Evolutionary conservation across 2,888 invertebrate species (phyloP).

Genomic region (Hirtodrosophila alboralis): DNA sequence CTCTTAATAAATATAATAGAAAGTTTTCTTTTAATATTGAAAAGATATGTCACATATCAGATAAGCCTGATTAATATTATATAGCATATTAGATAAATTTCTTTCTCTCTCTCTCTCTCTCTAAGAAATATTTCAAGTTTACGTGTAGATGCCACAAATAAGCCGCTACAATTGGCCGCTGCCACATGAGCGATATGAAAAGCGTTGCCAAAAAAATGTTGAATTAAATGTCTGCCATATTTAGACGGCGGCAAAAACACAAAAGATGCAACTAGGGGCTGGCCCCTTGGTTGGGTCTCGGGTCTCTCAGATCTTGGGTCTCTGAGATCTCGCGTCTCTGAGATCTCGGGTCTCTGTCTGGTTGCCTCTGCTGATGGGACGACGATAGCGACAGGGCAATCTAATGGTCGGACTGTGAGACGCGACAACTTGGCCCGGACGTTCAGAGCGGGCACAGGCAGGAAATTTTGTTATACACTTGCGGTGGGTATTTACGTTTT

Average conservation of each 20-base stretch:
- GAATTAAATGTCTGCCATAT: conserved; percentile 69
- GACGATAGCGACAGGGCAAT: conserved; percentile 60
- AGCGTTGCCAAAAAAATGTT: conserved; percentile 55
- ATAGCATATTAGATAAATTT: too few relatives aligned
- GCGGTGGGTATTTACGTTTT: too few relatives aligned
- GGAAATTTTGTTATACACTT: too few relatives aligned
- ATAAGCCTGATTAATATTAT: too few relatives aligned
- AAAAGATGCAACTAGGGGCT: conserved; percentile 22
- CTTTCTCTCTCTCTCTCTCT: too few relatives aligned
- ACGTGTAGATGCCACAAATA: conserved; percentile 11
- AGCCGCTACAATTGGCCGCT: conserved; percentile 13
- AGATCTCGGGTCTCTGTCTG: too few relatives aligned
- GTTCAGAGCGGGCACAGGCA: too few relatives aligned
- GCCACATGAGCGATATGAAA: conserved; percentile 20
- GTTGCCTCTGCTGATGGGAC: conserved; percentile 24
- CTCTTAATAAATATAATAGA: too few relatives aligned
- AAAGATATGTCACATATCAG: too few relatives aligned
- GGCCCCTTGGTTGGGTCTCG: neutral
- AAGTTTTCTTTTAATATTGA: too few relatives aligned
- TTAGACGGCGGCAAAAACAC: conserved; percentile 52
- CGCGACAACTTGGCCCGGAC: conserved; percentile 48
- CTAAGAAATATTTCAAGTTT: conserved; percentile 7
- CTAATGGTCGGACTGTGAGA: conserved; percentile 66
- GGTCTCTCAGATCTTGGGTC: too few relatives aligned
- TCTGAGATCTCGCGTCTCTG: too few relatives aligned